Evolutionary conservation across 2,888 invertebrate genomes (phyloP), one percentile per base, ranked within the genome.

Genomic region (Phanerotoma sp.): DNA sequence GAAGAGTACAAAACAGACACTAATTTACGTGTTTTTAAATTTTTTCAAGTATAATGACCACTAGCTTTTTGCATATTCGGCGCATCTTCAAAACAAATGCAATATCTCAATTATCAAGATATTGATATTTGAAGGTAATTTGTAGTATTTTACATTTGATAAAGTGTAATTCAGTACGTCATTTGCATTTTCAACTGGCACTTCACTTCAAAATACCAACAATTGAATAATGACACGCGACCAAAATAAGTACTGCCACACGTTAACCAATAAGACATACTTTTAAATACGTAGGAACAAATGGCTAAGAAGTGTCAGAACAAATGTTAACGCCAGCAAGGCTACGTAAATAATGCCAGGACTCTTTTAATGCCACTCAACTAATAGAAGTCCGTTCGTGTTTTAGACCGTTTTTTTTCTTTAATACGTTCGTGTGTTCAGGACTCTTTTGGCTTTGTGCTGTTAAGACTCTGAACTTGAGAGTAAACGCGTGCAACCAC

Each of bases 321-420:
- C 49, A 40, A 49, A 40, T 38, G 40, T 40, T 18, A 11, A 20
- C 20, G 46, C 20, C 30, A 44, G n/a, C 44, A n/a, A 30, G 67
- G 68, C 69, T 66, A 66, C 66, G 67, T 70, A 68, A 71, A 72
- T 72, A 72, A 73, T 70, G 63, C 69, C 66, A 20, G 32, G 9
- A 10, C 30, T 28, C 49, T 40, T 40, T 47, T 47, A 16, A 10
- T 41, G 22, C n/a, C n/a, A 16, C 22, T 7, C n/a, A 35, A 11
- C 37, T 37, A 21, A 25, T 16, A 41, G 15, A 25, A 35, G 28
- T 28, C 44, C 22, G 10, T 5, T 35, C 25, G 16, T 22, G 16
- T 7, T 22, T 20, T 48, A 22, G 38, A 38, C 40, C 20, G 49
- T 22, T 49, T 41, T 49, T 7, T 7, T 42, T 32, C 33, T 46